Conservation (phyloP, 1,140 invertebrate species). For the Drosophila melanogaster region Release_6_plus_ISO1_MT NT_033777.3:9294001-9294500, state of each 20-base stretch:
- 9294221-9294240: slow-evolving; percentile 48
- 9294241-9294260: slow-evolving; percentile 49
- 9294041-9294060: slow-evolving; percentile 59
- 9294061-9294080: slow-evolving; percentile 39
- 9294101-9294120: slow-evolving; percentile 16
- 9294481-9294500: slow-evolving; percentile 27
- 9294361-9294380: slow-evolving; percentile 34
- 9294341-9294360: slow-evolving; percentile 21
- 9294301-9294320: slow-evolving; percentile 29
- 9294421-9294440: slow-evolving; percentile 33
- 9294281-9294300: slow-evolving; percentile 45
- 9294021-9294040: slow-evolving; percentile 34
- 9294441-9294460: slow-evolving; percentile 41
- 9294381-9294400: slow-evolving; percentile 80
- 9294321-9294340: slow-evolving; percentile 23
- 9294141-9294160: slow-evolving; percentile 53
- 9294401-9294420: slow-evolving; percentile 64
- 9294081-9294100: slow-evolving; percentile 40
- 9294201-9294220: slow-evolving; percentile 50
- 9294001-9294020: slow-evolving; percentile 33
- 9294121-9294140: slow-evolving; percentile 51
- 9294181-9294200: slow-evolving; percentile 65
- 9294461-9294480: slow-evolving; percentile 45
- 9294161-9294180: slow-evolving; percentile 64
- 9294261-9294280: slow-evolving; percentile 50